Evolutionary conservation across 2,113 vertebrate species (phyloP).

Genomic region (Uropsilus gracilis): DNA sequence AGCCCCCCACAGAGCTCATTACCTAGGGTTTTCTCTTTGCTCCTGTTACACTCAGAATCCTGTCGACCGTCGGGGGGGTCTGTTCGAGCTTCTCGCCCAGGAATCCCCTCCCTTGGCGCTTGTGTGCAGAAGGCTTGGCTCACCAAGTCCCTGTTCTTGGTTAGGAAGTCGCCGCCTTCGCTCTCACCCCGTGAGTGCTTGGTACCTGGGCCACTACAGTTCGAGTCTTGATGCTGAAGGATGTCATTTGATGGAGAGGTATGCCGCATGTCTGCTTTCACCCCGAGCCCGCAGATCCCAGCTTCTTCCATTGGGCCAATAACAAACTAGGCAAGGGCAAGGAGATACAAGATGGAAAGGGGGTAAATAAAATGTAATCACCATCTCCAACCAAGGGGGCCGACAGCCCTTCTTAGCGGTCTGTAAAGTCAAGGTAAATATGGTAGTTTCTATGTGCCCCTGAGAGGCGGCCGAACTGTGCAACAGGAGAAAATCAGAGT

Average conservation of each 20-base stretch:
- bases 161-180: slow-evolving; percentile 70
- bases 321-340: slow-evolving; percentile 79
- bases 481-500: slow-evolving; percentile 16
- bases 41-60: slow-evolving; percentile 88
- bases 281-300: slow-evolving; percentile 86
- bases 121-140: slow-evolving; percentile 82
- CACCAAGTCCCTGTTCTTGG: slow-evolving; percentile 83
- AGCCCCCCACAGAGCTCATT: slow-evolving; percentile 33
- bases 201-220: slow-evolving; percentile 75
- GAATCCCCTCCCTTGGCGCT: slow-evolving; percentile 91
- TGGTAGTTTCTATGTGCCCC: slow-evolving; percentile 35
- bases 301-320: slow-evolving; percentile 88
- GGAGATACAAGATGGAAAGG: background rate
- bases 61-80: slow-evolving; percentile 92
- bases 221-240: slow-evolving; percentile 84
- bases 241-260: slow-evolving; percentile 80
- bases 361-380: slow-evolving; percentile 1
- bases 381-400: background rate
- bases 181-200: slow-evolving; percentile 48
- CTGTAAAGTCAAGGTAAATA: slow-evolving; percentile 23
- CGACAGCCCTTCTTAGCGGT: background rate
- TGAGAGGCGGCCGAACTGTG: slow-evolving; percentile 14
- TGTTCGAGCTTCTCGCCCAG: slow-evolving; percentile 90
- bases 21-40: slow-evolving; percentile 94
- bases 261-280: slow-evolving; percentile 84